A percentile compares a stretch with the other conserved stretches of the same genome.
Conservation (phyloP, 2,113 vertebrate species). For the Phyllostomus hastatus region DNA sequence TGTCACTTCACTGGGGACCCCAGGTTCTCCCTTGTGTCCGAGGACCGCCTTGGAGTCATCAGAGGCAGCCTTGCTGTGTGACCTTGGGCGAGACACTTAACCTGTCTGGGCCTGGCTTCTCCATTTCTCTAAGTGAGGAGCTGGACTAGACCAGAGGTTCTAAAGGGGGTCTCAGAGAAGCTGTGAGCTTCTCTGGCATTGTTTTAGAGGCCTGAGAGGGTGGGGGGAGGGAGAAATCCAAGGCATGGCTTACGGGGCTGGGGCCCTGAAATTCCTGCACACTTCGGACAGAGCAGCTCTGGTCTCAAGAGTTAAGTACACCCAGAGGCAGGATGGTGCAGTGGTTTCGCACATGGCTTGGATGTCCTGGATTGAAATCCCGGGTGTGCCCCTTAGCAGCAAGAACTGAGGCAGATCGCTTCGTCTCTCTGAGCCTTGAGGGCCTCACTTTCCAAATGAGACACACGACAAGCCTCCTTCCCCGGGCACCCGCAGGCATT, state of each 20-base stretch:
- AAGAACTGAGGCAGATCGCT: neutral
- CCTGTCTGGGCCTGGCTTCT: neutral
- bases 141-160: neutral
- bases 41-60: neutral
- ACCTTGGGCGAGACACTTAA: neutral
- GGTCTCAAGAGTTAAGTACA: neutral
- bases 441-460: neutral
- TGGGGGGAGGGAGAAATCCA: neutral
- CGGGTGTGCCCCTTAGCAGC: neutral
- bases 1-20: neutral
- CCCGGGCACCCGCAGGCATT: neutral
- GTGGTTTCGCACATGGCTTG: neutral
- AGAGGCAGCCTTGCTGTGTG: neutral
- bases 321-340: no score
- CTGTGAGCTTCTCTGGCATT: neutral
- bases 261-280: neutral
- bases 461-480: neutral
- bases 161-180: neutral
- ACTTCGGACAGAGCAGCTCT: neutral
- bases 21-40: neutral
- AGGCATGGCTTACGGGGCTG: neutral
- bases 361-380: neutral
- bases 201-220: neutral
- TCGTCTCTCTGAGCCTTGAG: neutral
- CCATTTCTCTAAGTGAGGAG: neutral